Conservation (phyloP, 2,888 invertebrate species). For the Cheilosia soror region DNA sequence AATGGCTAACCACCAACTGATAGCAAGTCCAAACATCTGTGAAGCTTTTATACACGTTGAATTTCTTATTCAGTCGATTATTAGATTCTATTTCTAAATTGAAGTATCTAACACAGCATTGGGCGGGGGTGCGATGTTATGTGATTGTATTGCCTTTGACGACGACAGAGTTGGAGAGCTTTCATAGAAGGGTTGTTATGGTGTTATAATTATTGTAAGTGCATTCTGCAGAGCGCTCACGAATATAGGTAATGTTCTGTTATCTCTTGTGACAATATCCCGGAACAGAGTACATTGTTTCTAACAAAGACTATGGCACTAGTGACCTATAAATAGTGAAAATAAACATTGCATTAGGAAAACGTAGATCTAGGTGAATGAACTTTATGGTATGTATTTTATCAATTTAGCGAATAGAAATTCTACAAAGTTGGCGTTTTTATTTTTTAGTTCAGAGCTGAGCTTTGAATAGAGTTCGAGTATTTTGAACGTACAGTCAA, state of each 20-base stretch:
- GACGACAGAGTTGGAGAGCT: conserved; percentile 24
- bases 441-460: too few species aligned
- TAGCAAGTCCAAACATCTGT: conserved; percentile 52
- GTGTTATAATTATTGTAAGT: not conserved
- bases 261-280: conserved; percentile 1
- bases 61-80: conserved; percentile 36
- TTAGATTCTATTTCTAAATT: conserved; percentile 63
- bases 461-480: too few species aligned
- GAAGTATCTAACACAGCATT: conserved; percentile 43
- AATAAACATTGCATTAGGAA: conserved; percentile 47
- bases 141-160: conserved; percentile 7
- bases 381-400: conserved; percentile 38
- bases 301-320: conserved; percentile 42
- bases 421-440: too few species aligned
- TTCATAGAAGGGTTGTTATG: conserved; percentile 7
- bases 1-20: conserved; percentile 64
- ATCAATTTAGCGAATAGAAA: not conserved
- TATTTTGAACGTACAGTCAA: too few species aligned
- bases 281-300: conserved; percentile 20
- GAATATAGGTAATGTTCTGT: not conserved
- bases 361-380: conserved; percentile 36
- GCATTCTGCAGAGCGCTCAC: conserved; percentile 8
- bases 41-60: conserved; percentile 69
- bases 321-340: conserved; percentile 56
- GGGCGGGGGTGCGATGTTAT: conserved; percentile 27